phyloP scores from a whole-genome alignment of 2,888 invertebrate genomes.

The Encarsia formosa region DNA sequence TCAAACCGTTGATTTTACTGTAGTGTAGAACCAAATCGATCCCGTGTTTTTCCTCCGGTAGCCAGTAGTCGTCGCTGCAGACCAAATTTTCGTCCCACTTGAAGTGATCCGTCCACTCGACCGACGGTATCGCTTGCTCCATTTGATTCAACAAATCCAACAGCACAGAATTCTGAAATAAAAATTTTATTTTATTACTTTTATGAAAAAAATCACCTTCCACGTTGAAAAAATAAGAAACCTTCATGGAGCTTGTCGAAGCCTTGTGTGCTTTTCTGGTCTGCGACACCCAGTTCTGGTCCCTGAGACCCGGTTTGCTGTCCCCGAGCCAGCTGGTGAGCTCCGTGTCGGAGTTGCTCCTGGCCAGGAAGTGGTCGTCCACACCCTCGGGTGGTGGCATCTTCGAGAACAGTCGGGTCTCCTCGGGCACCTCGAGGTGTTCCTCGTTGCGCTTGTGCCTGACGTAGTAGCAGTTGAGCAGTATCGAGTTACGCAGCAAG shows the following conservation, averaged over 20 bases:
- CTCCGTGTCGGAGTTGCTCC: constrained; percentile 14
- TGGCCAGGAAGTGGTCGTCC: constrained; percentile 12
- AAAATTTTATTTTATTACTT: not conserved
- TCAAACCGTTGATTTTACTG: constrained; percentile 36
- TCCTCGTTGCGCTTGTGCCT: constrained; percentile 25
- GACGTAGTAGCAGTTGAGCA: constrained; percentile 39
- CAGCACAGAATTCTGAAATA: constrained; percentile 37
- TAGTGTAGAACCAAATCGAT: constrained; percentile 41
- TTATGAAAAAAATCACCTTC: constrained; percentile 4
- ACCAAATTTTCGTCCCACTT: constrained; percentile 36
- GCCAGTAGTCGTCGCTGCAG: constrained; percentile 38
- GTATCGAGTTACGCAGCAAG: constrained; percentile 39
- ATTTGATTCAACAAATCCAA: constrained; percentile 43
- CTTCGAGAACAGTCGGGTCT: constrained; percentile 37
- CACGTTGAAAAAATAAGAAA: constrained; percentile 22
- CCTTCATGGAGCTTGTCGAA: constrained; percentile 38
- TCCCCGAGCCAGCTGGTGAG: constrained; percentile 34
- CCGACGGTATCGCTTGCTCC: constrained; percentile 45
- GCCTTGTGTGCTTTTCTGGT: constrained; percentile 39
- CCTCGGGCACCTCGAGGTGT: constrained; percentile 28
- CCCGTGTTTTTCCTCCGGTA: constrained; percentile 43
- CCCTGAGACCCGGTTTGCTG: constrained; percentile 38
- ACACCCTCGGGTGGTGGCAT: constrained; percentile 34
- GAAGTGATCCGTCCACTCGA: constrained; percentile 43
- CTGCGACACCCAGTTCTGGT: constrained; percentile 43